Evolutionary conservation across 2,113 vertebrate genomes (phyloP).

Genomic region (Pseudorasbora parva): DNA sequence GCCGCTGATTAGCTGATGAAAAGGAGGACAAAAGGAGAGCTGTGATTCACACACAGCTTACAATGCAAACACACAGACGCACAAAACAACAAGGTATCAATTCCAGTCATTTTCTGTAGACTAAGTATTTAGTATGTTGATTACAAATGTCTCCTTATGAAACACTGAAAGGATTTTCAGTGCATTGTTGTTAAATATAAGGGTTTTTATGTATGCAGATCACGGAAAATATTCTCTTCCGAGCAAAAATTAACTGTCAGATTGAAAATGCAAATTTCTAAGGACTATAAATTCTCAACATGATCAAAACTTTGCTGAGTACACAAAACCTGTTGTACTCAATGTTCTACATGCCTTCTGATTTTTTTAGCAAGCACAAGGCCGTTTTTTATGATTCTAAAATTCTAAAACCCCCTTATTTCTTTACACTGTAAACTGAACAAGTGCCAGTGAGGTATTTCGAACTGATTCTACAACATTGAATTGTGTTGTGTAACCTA

Average conservation of each 20-base stretch:
- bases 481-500: too few species aligned
- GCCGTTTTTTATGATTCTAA: too few species aligned
- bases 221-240: background rate
- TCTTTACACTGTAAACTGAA: too few species aligned
- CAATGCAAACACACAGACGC: background rate
- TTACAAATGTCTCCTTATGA: background rate
- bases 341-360: background rate
- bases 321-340: background rate
- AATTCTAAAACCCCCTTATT: too few species aligned
- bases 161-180: background rate
- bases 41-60: background rate
- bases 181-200: background rate
- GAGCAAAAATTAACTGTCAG: background rate
- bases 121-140: constrained; percentile 11
- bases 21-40: constrained; percentile 8
- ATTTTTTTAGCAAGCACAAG: too few species aligned
- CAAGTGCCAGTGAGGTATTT: too few species aligned
- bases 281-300: background rate
- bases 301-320: background rate
- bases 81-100: constrained; percentile 19
- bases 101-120: constrained; percentile 1
- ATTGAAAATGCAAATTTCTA: background rate
- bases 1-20: constrained; percentile 57
- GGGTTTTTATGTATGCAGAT: background rate
- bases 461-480: too few species aligned